Base-by-base conservation (phyloP, 1,140 invertebrate genomes). In the Drosophila dunni region DNA sequence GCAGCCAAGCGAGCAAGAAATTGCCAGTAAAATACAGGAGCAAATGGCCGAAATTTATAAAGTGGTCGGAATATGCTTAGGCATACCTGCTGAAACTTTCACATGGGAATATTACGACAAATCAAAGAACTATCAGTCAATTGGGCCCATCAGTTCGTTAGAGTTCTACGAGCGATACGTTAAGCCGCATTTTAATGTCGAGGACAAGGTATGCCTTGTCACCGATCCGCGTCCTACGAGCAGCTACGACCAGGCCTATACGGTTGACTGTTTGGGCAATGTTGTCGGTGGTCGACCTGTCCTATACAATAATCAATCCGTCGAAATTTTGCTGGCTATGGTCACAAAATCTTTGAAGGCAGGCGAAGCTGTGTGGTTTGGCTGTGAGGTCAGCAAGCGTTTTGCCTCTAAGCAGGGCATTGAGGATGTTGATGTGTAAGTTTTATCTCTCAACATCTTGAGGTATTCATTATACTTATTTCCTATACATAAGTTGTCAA, bases 61-160 rank as follows among this genome's bases (percentile, higher is more conserved):
- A 70, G 96, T 98, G 72, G 94, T 98, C 45, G 95, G 95, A 17
- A 97, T 98, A 48, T 97, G 96, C 78, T 75, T 94, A 89, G 96
- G 97, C 53, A 95, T 96, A 38, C 97, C 97, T 3, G 94, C 95
- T n/a, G 94, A 96, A 70, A 95, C 94, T 33, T 96, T 98, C 83
- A 96, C 94, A 0, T 98, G 96, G 95, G 96, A 97, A 75, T 98
- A 96, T 92, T 97, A 97, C 92, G 96, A 97, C 82, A 98, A 98
- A 88, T 95, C 95, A 7, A 98, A 98, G 91, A 93, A 93, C 15
- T 97, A 96, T 91, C 94, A 96, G 53, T 94, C 92, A 13, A 93
- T 98, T 54, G 97, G 97, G 0, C 95, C 96, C 0, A 93, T 98
- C 1, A 95, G 95, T 5, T 96, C 97, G 7, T 75, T 95, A 1